These are phyloP conservation scores for Ormyrus pomaceus DNA, from an alignment of 2,888 invertebrate genomes.

Conservation along the genomic window DNA sequence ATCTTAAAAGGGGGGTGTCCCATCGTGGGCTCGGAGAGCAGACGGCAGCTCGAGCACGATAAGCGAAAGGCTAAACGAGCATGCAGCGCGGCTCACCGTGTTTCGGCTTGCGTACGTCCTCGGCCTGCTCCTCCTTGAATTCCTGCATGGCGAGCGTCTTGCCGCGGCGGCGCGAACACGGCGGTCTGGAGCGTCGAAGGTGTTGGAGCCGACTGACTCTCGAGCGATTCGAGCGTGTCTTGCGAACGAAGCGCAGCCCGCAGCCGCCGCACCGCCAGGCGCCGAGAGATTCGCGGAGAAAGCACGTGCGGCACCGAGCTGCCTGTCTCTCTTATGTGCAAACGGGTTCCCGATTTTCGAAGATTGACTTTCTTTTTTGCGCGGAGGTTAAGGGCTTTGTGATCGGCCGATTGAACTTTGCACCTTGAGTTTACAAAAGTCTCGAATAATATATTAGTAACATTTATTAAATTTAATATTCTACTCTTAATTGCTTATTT, in stretches of 20 bases:
- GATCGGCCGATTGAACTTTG: no score
- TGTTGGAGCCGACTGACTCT: slow-evolving; percentile 41
- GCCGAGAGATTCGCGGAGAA: no score
- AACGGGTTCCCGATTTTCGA: no score
- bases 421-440: no score
- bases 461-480: no score
- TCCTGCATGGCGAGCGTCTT: slow-evolving; percentile 15
- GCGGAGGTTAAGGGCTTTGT: no score
- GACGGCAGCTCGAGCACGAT: neutral
- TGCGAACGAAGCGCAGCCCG: neutral
- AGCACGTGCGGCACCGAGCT: neutral
- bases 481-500: no score
- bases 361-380: no score
- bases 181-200: slow-evolving; percentile 33
- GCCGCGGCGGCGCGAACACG: neutral
- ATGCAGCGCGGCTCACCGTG: slow-evolving; percentile 14
- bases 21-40: neutral
- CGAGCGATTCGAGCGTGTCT: neutral
- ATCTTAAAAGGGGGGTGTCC: slow-evolving; percentile 1
- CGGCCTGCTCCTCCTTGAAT: slow-evolving; percentile 17
- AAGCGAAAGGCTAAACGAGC: neutral
- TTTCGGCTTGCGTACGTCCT: slow-evolving; percentile 31
- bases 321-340: neutral
- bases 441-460: no score
- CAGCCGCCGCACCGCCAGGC: neutral